Evolutionary conservation across 2,888 invertebrate species (phyloP).

Genomic region (Noctua janthe): DNA sequence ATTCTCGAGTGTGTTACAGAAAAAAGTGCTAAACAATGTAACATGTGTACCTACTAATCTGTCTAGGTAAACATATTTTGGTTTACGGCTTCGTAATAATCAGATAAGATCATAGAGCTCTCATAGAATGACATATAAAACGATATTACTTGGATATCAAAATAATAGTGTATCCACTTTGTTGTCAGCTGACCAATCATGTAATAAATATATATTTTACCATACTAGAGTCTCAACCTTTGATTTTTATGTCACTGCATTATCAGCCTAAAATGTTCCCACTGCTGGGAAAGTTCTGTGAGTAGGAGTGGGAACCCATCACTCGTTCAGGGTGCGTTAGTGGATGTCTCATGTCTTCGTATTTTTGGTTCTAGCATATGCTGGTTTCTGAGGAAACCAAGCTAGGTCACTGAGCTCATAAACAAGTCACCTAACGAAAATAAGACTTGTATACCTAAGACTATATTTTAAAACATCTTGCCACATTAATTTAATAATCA

Average conservation of each 20-base stretch:
- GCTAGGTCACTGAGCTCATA: not conserved
- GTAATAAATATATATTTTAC: not conserved
- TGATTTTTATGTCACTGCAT: not conserved
- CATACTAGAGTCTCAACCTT: not conserved
- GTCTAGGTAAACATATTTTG: constrained; percentile 47
- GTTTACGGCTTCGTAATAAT: constrained; percentile 41
- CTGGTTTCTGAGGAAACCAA: not conserved
- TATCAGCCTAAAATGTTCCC: not conserved
- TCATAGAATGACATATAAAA: constrained; percentile 26
- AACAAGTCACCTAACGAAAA: not conserved
- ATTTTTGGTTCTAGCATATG: not conserved
- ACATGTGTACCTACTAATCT: constrained; percentile 43
- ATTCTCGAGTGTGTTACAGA: not conserved
- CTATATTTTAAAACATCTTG: not conserved
- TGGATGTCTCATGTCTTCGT: not conserved
- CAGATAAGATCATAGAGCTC: constrained; percentile 42
- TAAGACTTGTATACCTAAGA: not conserved
- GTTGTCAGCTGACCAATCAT: not conserved
- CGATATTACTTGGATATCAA: constrained; percentile 3
- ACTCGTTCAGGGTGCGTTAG: not conserved
- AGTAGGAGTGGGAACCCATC: not conserved
- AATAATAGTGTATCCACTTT: not conserved
- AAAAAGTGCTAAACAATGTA: constrained; percentile 50
- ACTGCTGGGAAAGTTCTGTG: not conserved
- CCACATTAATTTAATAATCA: not conserved